Base-by-base conservation (phyloP, 2,888 invertebrate genomes). In the Candidula unifasciata region DNA sequence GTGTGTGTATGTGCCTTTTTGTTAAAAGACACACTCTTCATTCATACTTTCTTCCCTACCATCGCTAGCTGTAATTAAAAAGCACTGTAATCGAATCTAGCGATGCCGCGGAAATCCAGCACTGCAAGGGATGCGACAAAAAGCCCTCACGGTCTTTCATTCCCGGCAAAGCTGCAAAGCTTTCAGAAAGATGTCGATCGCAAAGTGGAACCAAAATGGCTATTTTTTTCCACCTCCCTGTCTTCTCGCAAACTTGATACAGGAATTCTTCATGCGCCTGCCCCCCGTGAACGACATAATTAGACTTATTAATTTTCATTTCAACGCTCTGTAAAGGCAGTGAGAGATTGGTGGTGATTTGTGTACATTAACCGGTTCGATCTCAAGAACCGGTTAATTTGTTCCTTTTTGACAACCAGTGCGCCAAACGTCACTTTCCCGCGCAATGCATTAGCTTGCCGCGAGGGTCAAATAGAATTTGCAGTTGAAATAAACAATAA, bases 271-370 rank as follows among this genome's bases (percentile, higher is more conserved):
- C 57, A 1, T 37, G 3, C 37, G 21, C 54, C 52, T 64, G 60
- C 60, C 52, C 33, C 44, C 27, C 21, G 68, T 8, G 33, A 57
- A 54, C 69, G 69, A 52, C 69, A 80, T 80, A 80, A 80, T 80
- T 80, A 80, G 80, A 80, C 80, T 80, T 80, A 80, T 80, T 80
- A 80, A 80, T 80, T 68, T 80, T 69, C 80, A 78, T 78, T 78
- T 78, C 37, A 66, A n/a, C 78, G 66, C 37, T 66, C 78, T 24
- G 35, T 37, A 66, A n/a, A 78, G 78, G 66, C 78, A 78, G 64
- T 78, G 78, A 66, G 27, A 8, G 60, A 78, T 35, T 16, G 37
- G 35, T 18, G n/a, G n/a, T 64, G 37, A 78, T 78, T 78, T 78
- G 78, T 78, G 78, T 78, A 78, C 78, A 78, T 78, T 78, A 78